Evolutionary conservation across 2,797 vertebrate species (phyloP).

Genomic region (Nannoperca obscura): DNA sequence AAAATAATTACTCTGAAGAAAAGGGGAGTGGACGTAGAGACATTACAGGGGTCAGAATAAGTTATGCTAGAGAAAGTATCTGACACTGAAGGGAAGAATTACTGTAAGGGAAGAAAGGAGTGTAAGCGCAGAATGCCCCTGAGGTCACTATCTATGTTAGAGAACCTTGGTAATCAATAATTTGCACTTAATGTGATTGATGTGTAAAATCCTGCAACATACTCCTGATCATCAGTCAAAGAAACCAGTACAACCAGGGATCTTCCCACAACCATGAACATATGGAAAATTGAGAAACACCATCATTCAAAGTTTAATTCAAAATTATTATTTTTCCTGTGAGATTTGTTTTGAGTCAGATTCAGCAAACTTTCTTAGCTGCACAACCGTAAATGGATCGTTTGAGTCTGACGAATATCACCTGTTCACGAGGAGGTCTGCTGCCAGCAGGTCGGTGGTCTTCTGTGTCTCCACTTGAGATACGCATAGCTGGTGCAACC

Average conservation of each 20-base stretch:
- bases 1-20: not conserved
- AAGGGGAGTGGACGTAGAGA: not conserved
- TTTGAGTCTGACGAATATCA: not conserved
- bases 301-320: not conserved
- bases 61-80: not conserved
- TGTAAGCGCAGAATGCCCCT: conserved; percentile 25
- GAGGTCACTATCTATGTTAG: conserved; percentile 30
- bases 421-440: not conserved
- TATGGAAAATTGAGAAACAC: not conserved
- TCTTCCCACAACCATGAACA: not conserved
- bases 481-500: too few species aligned
- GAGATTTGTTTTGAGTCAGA: not conserved
- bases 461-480: too few species aligned
- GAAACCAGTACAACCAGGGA: not conserved
- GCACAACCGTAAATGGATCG: not conserved
- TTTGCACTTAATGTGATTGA: conserved; percentile 56
- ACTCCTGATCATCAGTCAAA: conserved; percentile 41
- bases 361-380: not conserved
- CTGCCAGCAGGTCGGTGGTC: too few species aligned
- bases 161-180: conserved; percentile 45
- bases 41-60: not conserved
- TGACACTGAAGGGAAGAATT: conserved; percentile 24
- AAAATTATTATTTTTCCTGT: not conserved
- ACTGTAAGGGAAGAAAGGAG: conserved; percentile 1
- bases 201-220: conserved; percentile 45